Evolutionary conservation across 2,113 vertebrate species (phyloP).

Genomic region (Tenrec ecaudatus): DNA sequence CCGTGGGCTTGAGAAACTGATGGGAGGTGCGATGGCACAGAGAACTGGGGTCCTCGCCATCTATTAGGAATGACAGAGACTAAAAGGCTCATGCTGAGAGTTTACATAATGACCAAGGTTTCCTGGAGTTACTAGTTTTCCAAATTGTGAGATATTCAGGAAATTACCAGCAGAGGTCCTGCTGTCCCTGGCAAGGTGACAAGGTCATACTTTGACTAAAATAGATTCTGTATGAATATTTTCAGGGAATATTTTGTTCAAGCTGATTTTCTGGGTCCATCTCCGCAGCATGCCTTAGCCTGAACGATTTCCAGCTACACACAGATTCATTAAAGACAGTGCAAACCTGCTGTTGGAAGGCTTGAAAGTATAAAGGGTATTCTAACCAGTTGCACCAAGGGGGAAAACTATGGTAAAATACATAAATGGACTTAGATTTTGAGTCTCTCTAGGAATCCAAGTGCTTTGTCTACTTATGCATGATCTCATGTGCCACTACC

Average conservation of each 20-base stretch:
- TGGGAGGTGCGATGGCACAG: background rate
- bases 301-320: background rate
- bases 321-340: background rate
- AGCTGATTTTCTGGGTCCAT: slow-evolving; percentile 44
- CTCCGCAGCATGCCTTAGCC: background rate
- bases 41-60: background rate
- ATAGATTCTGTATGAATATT: slow-evolving; percentile 64
- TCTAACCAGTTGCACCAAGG: background rate
- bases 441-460: background rate
- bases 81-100: background rate
- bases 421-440: background rate
- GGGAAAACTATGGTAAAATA: background rate
- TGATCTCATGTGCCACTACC: background rate
- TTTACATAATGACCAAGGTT: slow-evolving; percentile 49
- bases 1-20: background rate
- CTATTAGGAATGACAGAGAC: background rate
- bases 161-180: slow-evolving; percentile 61
- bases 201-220: slow-evolving; percentile 59
- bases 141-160: background rate
- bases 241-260: slow-evolving; percentile 50
- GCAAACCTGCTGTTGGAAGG: background rate
- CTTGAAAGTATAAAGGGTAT: background rate
- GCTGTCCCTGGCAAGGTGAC: slow-evolving; percentile 34
- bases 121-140: slow-evolving; percentile 65
- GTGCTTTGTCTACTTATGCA: background rate